Evolutionary conservation across 2,797 vertebrate species (phyloP), one percentile per base, ranked within the genome.

Genomic region (Rhynchotus rufescens): DNA sequence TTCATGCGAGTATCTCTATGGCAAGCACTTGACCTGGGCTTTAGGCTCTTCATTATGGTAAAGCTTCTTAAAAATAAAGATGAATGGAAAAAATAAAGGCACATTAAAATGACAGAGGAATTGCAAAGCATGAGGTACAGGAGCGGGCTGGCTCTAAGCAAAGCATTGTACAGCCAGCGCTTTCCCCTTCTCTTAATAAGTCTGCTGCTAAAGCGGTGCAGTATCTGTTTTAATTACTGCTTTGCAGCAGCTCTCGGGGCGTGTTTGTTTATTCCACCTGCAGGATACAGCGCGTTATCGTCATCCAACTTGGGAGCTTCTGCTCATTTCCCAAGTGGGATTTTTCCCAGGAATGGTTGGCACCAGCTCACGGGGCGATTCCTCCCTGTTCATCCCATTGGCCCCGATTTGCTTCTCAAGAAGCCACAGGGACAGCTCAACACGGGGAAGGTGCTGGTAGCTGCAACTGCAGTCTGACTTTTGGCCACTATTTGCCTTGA

Each of bases 181-280:
- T 21, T 71, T 68, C 45, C 30, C 28, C 16, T 34, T 61, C 77
- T 64, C 51, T 15, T 21, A 65, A 65, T 49, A 74, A 86, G 77
- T 7, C 57, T 0, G 6, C 9, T 36, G 67, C 23, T 47, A 62
- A 67, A 59, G 68, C 16, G 61, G 72, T 20, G 19, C 34, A 67
- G 12, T 12, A 25, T n/a, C 47, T 62, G 44, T 32, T 87, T 71
- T 49, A 80, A 54, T 17, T 26, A 57, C 15, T 16, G 20, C 28
- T 93, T 89, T 86, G 67, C 52, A 57, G 77, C 60, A 61, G 47
- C 30, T 79, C 38, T 42, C 21, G 8, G 74, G 56, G 26, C 62
- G 47, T 71, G 16, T 72, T 47, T 73, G 76, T 85, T 80, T 80
- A 84, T 47, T 65, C 23, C 13, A n/a, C 84, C 66, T 64, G 7